Conservation (phyloP, 2,797 vertebrate genomes). For the Sardinella longiceps region DNA sequence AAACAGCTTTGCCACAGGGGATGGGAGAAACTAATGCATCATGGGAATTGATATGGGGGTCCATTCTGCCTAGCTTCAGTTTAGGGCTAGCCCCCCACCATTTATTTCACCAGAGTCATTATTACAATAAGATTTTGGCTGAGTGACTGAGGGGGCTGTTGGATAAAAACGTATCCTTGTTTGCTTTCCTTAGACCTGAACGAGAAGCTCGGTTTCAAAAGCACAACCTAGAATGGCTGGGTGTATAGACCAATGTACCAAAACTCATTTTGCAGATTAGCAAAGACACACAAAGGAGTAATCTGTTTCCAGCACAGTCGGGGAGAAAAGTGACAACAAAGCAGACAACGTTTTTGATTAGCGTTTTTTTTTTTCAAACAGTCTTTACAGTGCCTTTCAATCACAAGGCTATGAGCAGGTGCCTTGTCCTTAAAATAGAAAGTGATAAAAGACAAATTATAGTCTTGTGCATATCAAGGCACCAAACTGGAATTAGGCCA, state of each 20-base stretch:
- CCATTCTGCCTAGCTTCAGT: slow-evolving; percentile 54
- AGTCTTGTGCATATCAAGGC: neutral
- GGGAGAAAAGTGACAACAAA: neutral
- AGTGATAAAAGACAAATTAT: slow-evolving; percentile 54
- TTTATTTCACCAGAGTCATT: slow-evolving; percentile 52
- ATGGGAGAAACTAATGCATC: slow-evolving; percentile 63
- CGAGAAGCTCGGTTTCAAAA: neutral
- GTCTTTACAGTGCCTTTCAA: neutral
- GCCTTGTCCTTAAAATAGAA: neutral
- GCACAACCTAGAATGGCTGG: neutral
- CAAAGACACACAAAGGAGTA: neutral
- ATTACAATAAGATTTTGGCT: slow-evolving; percentile 65
- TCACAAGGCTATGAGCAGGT: neutral
- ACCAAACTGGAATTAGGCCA: slow-evolving; percentile 65
- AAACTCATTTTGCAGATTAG: neutral
- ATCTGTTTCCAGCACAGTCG: neutral
- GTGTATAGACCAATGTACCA: neutral
- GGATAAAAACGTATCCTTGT: neutral
- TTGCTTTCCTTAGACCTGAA: neutral
- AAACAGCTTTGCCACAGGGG: slow-evolving; percentile 65
- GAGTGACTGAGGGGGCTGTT: slow-evolving; percentile 38
- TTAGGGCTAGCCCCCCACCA: slow-evolving; percentile 46
- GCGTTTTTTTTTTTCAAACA: neutral
- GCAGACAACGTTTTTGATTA: neutral
- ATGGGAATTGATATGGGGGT: slow-evolving; percentile 59